Percentiles rank a stretch among this genome's conserved stretches.
Conservation (phyloP, 2,888 invertebrate genomes). For the Sarcophaga carnaria region DNA sequence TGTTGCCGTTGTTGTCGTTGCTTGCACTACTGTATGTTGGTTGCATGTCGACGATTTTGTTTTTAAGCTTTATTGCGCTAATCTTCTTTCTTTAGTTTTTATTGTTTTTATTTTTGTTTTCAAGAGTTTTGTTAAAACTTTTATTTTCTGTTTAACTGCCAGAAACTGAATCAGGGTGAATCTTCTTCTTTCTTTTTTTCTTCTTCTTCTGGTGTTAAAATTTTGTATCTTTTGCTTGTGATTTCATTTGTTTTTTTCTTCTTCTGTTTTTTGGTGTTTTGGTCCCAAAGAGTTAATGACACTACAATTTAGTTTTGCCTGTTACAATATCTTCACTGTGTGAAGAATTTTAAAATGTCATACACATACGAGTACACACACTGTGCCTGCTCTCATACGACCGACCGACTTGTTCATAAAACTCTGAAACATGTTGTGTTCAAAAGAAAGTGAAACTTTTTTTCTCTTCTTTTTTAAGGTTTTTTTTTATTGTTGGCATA, state of each 20-base stretch:
- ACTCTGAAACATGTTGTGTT: slow-evolving; percentile 50
- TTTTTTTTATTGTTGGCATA: slow-evolving; percentile 9
- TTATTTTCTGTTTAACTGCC: slow-evolving; percentile 29
- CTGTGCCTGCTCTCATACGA: slow-evolving; percentile 1
- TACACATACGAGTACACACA: neutral
- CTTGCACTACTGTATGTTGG: slow-evolving; percentile 9
- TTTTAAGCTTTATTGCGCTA: slow-evolving; percentile 63
- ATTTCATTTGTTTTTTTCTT: slow-evolving; percentile 8
- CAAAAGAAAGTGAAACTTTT: slow-evolving; percentile 62
- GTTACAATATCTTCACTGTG: slow-evolving; percentile 31
- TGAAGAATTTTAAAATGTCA: slow-evolving; percentile 49
- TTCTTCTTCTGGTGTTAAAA: slow-evolving; percentile 25
- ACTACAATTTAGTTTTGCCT: slow-evolving; percentile 44
- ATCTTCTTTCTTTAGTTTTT: slow-evolving; percentile 36
- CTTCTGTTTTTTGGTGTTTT: neutral
- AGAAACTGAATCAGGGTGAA: slow-evolving; percentile 29
- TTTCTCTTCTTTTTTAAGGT: neutral
- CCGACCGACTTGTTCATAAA: slow-evolving; percentile 12
- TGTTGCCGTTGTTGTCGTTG: slow-evolving; percentile 8
- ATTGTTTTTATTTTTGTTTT: neutral
- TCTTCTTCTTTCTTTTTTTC: no score
- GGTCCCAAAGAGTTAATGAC: slow-evolving; percentile 50
- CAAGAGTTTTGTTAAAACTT: slow-evolving; percentile 38
- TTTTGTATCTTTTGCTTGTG: slow-evolving; percentile 11
- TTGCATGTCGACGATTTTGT: slow-evolving; percentile 53